Conservation (phyloP, 2,113 vertebrate genomes). For the Pseudopodoces humilis region DNA sequence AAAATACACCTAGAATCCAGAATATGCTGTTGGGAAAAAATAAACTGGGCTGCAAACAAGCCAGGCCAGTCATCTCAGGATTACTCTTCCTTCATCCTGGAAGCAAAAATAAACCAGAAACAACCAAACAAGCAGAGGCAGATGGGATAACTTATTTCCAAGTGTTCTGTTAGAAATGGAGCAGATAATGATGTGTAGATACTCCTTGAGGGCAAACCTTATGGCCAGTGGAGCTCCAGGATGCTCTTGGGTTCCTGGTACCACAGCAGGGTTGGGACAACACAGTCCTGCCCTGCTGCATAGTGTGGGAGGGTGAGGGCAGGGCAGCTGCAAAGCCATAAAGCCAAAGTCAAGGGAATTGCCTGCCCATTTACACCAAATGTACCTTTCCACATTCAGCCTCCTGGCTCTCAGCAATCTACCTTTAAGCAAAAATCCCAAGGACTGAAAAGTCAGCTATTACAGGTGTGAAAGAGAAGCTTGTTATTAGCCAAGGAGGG, state of each 20-base stretch:
- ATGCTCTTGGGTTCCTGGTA: not conserved
- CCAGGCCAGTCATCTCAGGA: not conserved
- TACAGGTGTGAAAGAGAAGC: not conserved
- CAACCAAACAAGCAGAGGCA: not conserved
- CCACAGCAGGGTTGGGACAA: not conserved
- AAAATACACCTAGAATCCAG: not conserved
- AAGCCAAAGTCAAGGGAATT: not conserved
- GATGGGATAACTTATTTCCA: not conserved
- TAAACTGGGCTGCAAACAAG: not conserved
- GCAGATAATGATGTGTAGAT: not conserved
- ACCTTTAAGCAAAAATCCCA: not conserved
- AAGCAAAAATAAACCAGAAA: not conserved
- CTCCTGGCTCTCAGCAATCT: not conserved
- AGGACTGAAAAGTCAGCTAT: not conserved
- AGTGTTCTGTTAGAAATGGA: not conserved
- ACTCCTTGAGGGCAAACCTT: not conserved
- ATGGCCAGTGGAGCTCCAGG: not conserved
- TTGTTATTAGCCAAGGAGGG: not conserved
- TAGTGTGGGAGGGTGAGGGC: not conserved
- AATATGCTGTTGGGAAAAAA: not conserved
- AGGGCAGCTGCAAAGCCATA: not conserved
- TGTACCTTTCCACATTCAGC: not conserved
- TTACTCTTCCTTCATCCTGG: not conserved
- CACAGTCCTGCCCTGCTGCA: not conserved
- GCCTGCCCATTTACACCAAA: not conserved